phyloP scores from a whole-genome alignment of 2,797 vertebrate genomes.

The Pseudopleuronectes americanus region DNA sequence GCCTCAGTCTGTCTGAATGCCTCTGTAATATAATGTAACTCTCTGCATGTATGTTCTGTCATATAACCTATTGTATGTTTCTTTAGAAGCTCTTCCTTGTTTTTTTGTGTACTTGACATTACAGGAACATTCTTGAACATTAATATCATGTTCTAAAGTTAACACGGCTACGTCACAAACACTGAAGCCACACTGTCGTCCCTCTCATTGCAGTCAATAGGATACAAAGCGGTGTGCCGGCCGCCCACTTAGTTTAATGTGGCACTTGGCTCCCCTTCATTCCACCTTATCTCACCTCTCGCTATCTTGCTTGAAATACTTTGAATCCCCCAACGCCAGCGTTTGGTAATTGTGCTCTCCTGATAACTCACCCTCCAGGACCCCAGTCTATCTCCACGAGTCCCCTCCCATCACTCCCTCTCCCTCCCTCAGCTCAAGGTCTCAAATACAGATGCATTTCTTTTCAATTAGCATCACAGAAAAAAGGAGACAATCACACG shows the following conservation, averaged over 20 bases:
- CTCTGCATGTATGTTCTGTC: too few relatives aligned
- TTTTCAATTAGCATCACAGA: slow-evolving; percentile 61
- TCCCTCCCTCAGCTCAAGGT: slow-evolving; percentile 13
- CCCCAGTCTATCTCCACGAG: slow-evolving; percentile 26
- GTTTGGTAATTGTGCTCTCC: slow-evolving; percentile 58
- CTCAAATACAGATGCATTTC: slow-evolving; percentile 29
- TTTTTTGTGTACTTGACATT: neutral
- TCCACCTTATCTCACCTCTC: slow-evolving; percentile 52
- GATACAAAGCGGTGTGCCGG: slow-evolving; percentile 44
- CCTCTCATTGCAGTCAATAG: slow-evolving; percentile 22
- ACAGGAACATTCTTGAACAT: slow-evolving; percentile 1
- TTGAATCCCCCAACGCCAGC: slow-evolving; percentile 58
- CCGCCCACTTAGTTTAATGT: slow-evolving; percentile 64
- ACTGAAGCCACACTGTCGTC: slow-evolving; percentile 21
- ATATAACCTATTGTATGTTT: neutral
- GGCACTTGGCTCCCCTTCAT: slow-evolving; percentile 57
- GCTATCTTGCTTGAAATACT: slow-evolving; percentile 47
- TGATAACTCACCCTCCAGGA: slow-evolving; percentile 47
- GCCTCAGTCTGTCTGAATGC: neutral
- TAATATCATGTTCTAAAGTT: neutral
- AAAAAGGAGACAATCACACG: slow-evolving; percentile 49
- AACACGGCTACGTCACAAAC: neutral
- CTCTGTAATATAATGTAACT: neutral
- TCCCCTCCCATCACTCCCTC: slow-evolving; percentile 13
- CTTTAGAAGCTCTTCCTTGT: neutral